These are phyloP conservation scores for Chrosomus eos DNA, from an alignment of 2,797 vertebrate species.

Conservation along the genomic window DNA sequence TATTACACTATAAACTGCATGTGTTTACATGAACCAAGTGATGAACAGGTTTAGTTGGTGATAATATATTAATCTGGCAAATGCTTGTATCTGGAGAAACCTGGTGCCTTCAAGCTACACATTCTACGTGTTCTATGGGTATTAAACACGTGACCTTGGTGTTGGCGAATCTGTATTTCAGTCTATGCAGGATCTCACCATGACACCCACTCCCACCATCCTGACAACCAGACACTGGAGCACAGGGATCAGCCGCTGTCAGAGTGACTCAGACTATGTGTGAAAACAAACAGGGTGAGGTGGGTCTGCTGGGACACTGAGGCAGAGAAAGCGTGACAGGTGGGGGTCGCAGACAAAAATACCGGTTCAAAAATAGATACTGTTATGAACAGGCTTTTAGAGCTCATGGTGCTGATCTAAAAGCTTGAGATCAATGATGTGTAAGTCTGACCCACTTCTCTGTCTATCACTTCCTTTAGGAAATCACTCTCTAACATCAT, in stretches of 20 bases:
- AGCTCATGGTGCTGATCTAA: neutral
- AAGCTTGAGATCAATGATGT: conserved; percentile 34
- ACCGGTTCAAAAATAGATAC: conserved; percentile 24
- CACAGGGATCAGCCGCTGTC: conserved; percentile 30
- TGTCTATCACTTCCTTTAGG: conserved; percentile 31
- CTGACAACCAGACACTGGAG: conserved; percentile 26
- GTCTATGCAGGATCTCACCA: neutral
- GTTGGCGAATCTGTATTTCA: neutral
- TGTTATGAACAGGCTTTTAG: conserved; percentile 26
- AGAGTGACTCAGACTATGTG: conserved; percentile 19
- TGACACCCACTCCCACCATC: conserved; percentile 17
- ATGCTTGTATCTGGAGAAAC: neutral
- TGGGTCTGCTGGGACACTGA: conserved; percentile 31
- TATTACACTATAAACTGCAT: neutral
- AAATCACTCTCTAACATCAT: conserved; percentile 2
- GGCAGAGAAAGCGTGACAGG: conserved; percentile 28
- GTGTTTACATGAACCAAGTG: neutral
- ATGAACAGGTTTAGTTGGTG: neutral
- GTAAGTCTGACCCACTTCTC: conserved; percentile 44
- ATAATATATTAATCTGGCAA: neutral
- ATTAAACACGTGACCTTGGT: neutral
- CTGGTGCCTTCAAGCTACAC: neutral
- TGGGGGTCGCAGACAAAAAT: conserved; percentile 36
- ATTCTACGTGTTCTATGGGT: neutral
- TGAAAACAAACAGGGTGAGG: conserved; percentile 33